These are phyloP conservation scores for Macaca nemestrina DNA, from an alignment of 2,113 vertebrate species.

Conservation along the genomic window DNA sequence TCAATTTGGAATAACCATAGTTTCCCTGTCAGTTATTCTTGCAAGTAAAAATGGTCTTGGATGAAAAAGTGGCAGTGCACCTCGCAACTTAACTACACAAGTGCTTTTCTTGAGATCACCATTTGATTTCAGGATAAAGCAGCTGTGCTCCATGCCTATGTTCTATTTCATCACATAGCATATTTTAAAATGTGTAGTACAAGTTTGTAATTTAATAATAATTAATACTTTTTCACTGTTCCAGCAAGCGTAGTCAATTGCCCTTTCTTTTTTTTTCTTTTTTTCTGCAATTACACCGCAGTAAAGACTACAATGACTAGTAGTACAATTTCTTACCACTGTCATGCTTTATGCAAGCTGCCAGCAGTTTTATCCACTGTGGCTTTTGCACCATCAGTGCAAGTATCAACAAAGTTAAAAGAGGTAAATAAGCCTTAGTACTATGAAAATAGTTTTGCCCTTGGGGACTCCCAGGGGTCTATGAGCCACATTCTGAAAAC, in stretches of 20 bases:
- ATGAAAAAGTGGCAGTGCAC: neutral
- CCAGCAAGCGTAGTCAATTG: neutral
- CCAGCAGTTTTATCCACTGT: neutral
- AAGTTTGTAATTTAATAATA: neutral
- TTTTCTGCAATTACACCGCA: fast-evolving
- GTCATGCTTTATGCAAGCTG: neutral
- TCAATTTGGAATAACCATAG: neutral
- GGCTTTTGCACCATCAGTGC: neutral
- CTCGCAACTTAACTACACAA: neutral
- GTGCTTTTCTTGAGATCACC: neutral
- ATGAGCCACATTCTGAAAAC: neutral
- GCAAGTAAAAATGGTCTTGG: neutral
- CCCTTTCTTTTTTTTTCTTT: neutral
- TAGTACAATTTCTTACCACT: neutral
- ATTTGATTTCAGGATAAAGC: neutral
- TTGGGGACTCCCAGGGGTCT: neutral
- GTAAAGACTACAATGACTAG: fast-evolving
- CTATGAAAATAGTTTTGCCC: neutral
- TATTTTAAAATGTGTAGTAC: neutral
- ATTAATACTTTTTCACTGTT: neutral
- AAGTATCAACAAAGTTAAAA: neutral
- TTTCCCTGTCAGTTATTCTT: neutral
- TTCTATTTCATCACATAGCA: neutral
- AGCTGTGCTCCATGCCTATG: neutral
- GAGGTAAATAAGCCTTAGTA: neutral